Evolutionary conservation across 2,113 vertebrate species (phyloP), one percentile per base, ranked within the genome.

Genomic region (Colistium nudipinnis): DNA sequence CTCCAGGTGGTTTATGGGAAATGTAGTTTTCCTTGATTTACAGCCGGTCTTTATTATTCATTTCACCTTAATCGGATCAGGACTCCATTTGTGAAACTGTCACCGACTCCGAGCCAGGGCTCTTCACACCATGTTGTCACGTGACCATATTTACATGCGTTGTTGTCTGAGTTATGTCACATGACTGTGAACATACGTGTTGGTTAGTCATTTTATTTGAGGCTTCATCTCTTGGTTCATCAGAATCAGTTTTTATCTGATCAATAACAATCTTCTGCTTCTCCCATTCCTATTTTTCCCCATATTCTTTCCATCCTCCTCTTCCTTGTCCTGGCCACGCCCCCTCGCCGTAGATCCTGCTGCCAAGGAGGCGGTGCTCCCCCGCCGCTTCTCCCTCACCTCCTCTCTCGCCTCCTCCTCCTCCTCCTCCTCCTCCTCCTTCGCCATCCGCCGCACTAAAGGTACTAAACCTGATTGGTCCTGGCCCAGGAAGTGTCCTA

Each of bases 301-400:
- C 47, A 9, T 67, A 8, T 43, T 38, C 4, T 44, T 24, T 38
- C 28, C 11, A 14, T 13, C 2, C 53, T 62, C 24, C 35, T 20
- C 12, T 35, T 27, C 33, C 48, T 25, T n/a, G 25, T 24, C 47
- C 36, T 53, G 6, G 44, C 54, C 54, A 22, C 39, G 56, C 67
- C 80, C 76, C 36, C 85, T 63, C 66, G 66, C 70, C 89, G 71
- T 48, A 95, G 94, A 95, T 71, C 86, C 94, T 62, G 91, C 93
- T 64, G 65, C 76, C 90, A 95, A 95, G 88, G 95, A 96, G 82
- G 90, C 93, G 75, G 93, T 93, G 80, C 91, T 92, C 48, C 81
- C 93, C 59, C 95, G 95, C 14, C 95, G 96, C 85, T 97, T 97
- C 91, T 97, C 96, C 85, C 90, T 97, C 78, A 92, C 94, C 73